Evolutionary conservation across 2,888 invertebrate genomes (phyloP), one percentile per base, ranked within the genome.

Genomic region (Emmelina monodactyla): DNA sequence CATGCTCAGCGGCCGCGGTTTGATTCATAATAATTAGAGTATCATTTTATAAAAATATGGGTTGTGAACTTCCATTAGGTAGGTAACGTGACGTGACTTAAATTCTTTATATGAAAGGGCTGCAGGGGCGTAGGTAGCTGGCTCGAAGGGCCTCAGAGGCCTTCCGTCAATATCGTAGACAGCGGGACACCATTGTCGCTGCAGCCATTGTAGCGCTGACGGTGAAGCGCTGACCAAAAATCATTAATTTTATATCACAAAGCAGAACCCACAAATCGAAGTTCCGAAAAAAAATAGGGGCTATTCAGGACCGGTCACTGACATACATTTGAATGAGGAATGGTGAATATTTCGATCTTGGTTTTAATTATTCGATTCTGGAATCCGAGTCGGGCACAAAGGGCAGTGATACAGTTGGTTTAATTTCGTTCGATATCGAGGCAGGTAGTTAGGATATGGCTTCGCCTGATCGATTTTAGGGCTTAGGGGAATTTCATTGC

Each of bases 191-290:
- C 70, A 67, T 79, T 79, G 79, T 79, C 71, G 68, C 62, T 66
- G 53, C 37, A 32, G 32, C 66, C 57, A 66, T 78, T 76, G 75
- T 78, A 45, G 58, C 53, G 45, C 62, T 55, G 62, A 62, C 62
- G 63, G 62, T 56, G 58, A 57, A 64, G 68, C 66, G 63, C 71
- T 72, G 75, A 69, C 76, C 70, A 70, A 71, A 76, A 79, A 76
- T 78, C 79, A 79, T 79, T 79, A 79, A 79, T 79, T 78, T 72
- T 69, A 60, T 67, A 75, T 63, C 75, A 76, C 79, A 79, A 79
- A 75, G 76, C 71, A 62, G 76, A 73, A 75, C 76, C 70, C 79
- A 78, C 78, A 75, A 73, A 75, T 75, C 70, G 73, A 72, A 64
- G 55, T 52, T 45, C 62, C 68, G 68, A 57, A 70, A 72, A 61